Evolutionary conservation across 2,888 invertebrate genomes (phyloP), one percentile per base, ranked within the genome.

Genomic region (Caenorhabditis angaria): DNA sequence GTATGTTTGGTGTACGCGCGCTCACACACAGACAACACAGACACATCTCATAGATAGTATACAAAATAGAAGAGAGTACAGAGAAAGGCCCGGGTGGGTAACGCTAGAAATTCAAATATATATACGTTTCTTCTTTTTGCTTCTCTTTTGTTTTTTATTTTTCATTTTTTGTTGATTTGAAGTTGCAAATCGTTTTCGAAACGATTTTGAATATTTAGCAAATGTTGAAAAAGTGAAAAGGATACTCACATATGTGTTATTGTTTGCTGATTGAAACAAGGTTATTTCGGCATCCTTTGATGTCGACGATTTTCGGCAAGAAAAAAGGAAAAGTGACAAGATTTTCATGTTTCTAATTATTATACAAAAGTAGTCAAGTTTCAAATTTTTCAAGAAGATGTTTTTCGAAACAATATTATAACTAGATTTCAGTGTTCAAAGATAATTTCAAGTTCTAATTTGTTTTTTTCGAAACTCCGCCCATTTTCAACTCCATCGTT

Each of bases 51-150:
- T 48, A 56, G 41, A 64, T 2, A 69, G 60, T 59, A 29, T 48
- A 32, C 1, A 10, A 8, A 61, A 25, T 2, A 14, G 18, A 35
- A 5, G 62, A 66, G 60, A 28, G 65, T 20, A 50, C 56, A 60
- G 59, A 59, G 22, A 24, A 29, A 18, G 28, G n/a, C 28, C 63
- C 54, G 51, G 66, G 71, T 67, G 71, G 66, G 71, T 71, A 71
- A 53, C 71, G 41, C 35, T 53, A 71, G 71, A 41, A 71, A 71
- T 71, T 71, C 71, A 71, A 71, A 71, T 67, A 67, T 56, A 32
- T 32, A 25, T 56, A 24, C 27, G 22, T 27, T 54, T 25, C 24
- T 25, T 54, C 54, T 25, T 54, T 54, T 27, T 54, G 18, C 8
- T 54, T 27, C 27, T n/a, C 18, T 27, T 18, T 10, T 54, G 5